Base-by-base conservation (phyloP, 2,888 invertebrate species). In the Microctonus aethiopoides region DNA sequence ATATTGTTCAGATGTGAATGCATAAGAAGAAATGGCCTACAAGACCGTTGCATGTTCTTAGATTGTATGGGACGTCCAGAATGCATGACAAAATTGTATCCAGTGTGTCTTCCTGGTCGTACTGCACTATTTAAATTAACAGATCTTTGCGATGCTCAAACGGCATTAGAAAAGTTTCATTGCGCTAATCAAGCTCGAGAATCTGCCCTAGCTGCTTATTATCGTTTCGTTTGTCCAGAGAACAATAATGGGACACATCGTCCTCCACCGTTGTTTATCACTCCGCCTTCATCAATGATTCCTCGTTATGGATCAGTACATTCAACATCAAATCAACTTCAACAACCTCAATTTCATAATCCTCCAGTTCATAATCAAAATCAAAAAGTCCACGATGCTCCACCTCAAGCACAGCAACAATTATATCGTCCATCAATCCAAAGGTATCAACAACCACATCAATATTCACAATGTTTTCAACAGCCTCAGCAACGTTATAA, bases 21-120 rank as follows among this genome's bases (percentile, higher is more conserved):
- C 72, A 84, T 86, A 51, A 84, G 81, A 68, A 80, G 87, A 51
- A 87, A 87, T 71, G 87, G 87, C 1, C 72, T 87, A 16, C 87
- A 87, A 72, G 87, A 87, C 74, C 80, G 84, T 62, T 87, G 87
- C 68, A 77, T 81, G 78, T 80, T 85, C 76, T 77, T 73, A 73
- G 80, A 85, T 24, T 86, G 86, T 52, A 83, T 84, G 83, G 86
- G 86, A 11, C 79, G 83, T 39, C 85, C 86, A 0, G 86, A 85
- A 61, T 86, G 86, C 63, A 82, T 83, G 81, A 85, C 85, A 0
- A 86, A 85, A 70, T 69, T 85, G 24, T 86, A 82, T 72, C 86
- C 86, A 24, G 78, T 84, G 11, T 86, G 86, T 66, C 78, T 78
- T 32, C 84, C 86, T 1, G 86, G 85, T 51, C 81, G 81, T 11